A percentile compares a stretch with the other conserved stretches of the same genome.
Conservation (phyloP, 2,888 invertebrate genomes). For the Mimachlamys varia region DNA sequence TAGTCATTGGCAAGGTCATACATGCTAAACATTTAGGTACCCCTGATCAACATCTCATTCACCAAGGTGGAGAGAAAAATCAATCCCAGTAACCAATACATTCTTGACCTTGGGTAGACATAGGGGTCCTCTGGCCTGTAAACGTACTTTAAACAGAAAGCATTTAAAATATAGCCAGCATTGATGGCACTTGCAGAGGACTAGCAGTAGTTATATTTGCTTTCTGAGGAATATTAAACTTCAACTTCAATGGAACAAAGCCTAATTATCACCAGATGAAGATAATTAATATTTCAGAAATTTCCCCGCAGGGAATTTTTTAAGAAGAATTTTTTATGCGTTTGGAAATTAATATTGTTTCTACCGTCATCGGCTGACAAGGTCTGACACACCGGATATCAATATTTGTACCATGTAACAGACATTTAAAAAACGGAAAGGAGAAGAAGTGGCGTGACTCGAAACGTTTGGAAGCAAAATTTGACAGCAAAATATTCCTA, state of each 20-base stretch:
- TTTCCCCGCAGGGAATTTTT: conserved; percentile 21
- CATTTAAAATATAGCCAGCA: neutral
- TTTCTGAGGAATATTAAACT: conserved; percentile 1
- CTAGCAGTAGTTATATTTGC: neutral
- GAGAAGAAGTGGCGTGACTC: neutral
- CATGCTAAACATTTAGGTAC: conserved; percentile 23
- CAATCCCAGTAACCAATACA: neutral
- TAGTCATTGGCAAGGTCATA: conserved; percentile 28
- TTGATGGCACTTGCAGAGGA: neutral
- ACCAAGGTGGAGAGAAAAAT: neutral
- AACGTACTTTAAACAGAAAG: neutral
- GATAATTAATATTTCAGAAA: conserved; percentile 36
- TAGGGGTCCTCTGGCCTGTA: neutral
- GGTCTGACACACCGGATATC: neutral
- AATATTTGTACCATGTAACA: neutral
- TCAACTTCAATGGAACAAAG: conserved; percentile 31
- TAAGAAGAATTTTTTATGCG: conserved; percentile 29
- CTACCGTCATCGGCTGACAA: neutral
- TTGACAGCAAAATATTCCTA: neutral
- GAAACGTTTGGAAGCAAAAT: neutral
- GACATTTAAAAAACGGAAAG: neutral
- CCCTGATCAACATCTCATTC: conserved; percentile 19
- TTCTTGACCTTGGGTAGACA: neutral
- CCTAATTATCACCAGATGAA: conserved; percentile 8
- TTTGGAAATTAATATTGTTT: neutral